Conservation (phyloP, 2,113 vertebrate species). For the Oncorhynchus mykiss region DNA sequence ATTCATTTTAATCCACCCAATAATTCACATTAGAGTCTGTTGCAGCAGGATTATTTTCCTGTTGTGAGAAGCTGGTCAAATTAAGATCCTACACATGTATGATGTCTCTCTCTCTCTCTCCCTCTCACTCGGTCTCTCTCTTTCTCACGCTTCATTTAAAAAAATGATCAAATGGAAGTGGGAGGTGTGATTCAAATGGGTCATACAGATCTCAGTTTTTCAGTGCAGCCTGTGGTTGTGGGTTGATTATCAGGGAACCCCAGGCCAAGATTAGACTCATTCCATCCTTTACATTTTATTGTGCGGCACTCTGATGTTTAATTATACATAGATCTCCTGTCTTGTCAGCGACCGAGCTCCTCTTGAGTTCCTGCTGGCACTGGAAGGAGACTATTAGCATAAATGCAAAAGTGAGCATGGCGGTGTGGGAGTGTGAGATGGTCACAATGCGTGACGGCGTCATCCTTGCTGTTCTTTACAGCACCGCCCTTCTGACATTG, state of each 20-base stretch:
- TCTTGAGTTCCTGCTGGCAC: conserved; percentile 29
- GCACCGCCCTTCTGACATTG: conserved; percentile 54
- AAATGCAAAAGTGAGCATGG: conserved; percentile 27
- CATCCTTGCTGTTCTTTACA: conserved; percentile 47
- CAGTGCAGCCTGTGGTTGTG: conserved; percentile 29
- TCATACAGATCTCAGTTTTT: conserved; percentile 58
- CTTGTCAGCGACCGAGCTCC: conserved; percentile 33
- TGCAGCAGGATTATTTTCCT: too few species aligned
- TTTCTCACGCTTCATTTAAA: conserved; percentile 68
- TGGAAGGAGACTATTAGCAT: conserved; percentile 51
- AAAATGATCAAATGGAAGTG: conserved; percentile 67
- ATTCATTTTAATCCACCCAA: too few species aligned
- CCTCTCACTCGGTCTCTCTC: not conserved
- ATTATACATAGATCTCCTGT: conserved; percentile 53
- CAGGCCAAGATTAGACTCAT: conserved; percentile 52
- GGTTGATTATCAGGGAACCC: conserved; percentile 47
- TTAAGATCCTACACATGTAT: not conserved
- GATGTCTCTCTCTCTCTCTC: conserved; percentile 26
- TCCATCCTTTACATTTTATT: conserved; percentile 45
- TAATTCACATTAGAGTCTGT: not conserved
- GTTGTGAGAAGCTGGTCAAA: too few species aligned
- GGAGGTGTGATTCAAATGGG: conserved; percentile 71
- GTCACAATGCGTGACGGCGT: conserved; percentile 57
- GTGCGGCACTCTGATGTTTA: conserved; percentile 45
- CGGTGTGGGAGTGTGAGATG: conserved; percentile 43